Percentiles rank a stretch among this genome's conserved stretches.
Evolutionary conservation across 2,113 vertebrate species (phyloP).

Genomic region (Archilochus colubris): DNA sequence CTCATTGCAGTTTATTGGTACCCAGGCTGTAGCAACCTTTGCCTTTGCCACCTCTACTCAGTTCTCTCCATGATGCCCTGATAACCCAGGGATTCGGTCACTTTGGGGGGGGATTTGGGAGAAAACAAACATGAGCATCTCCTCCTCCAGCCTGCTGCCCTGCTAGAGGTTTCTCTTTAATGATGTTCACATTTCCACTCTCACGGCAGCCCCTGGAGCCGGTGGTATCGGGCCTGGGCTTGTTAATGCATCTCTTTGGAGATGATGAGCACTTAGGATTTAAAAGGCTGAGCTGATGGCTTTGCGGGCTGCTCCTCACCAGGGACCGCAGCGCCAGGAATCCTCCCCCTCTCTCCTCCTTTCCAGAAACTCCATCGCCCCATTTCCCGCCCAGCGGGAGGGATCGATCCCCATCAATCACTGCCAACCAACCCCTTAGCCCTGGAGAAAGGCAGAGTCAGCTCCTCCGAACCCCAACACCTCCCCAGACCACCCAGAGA

Average conservation of each 20-base stretch:
- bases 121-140: not conserved
- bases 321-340: slow-evolving; percentile 45
- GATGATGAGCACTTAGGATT: slow-evolving; percentile 28
- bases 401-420: not conserved
- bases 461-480: not conserved
- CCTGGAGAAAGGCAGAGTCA: not conserved
- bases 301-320: not conserved
- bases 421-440: fast-evolving
- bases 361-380: not conserved
- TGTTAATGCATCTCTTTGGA: slow-evolving; percentile 30
- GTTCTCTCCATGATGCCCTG: fast-evolving
- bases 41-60: fast-evolving
- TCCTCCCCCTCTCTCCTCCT: not conserved
- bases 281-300: not conserved
- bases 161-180: not conserved
- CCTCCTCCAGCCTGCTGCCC: not conserved
- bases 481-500: fast-evolving
- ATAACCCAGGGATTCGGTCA: not conserved
- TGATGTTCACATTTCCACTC: not conserved
- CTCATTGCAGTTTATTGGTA: fast-evolving
- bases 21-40: not conserved
- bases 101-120: not conserved
- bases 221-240: not conserved
- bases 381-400: not conserved
- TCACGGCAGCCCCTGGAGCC: not conserved